Evolutionary conservation across 2,113 vertebrate genomes (phyloP), one percentile per base, ranked within the genome.

Genomic region (Hippocampus barbouri): DNA sequence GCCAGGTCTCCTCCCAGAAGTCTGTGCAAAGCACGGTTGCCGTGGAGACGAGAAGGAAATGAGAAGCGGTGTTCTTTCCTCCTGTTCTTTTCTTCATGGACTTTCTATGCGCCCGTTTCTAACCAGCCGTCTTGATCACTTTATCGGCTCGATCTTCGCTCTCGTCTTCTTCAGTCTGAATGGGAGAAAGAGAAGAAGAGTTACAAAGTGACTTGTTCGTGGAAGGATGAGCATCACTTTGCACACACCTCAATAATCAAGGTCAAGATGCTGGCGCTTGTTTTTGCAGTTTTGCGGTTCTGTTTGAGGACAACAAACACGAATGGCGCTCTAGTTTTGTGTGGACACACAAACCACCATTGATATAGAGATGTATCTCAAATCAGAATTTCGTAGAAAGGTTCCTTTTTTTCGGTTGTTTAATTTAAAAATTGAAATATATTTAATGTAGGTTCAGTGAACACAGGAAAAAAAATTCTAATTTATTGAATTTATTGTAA

Each of bases 21-120:
- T 78, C 80, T 85, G 81, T 81, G 88, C 71, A 81, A 88, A 86
- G 34, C 73, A 66, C 86, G 72, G 88, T 89, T 89, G 88, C 85
- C 85, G 66, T 90, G 84, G 89, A 87, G 87, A 89, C 85, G 78
- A 78, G 79, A 64, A 72, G 81, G 67, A 72, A 77, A 81, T 74
- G 86, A 84, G 81, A 72, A 74, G 79, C 73, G 71, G 75, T n/a
- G 53, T 38, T 86, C 72, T 62, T 70, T 47, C 30, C 61, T 72
- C 54, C 62, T 60, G 66, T n/a, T 65, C 54, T 43, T 67, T 65
- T 74, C 71, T 72, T 81, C 79, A 72, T 73, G 65, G 38, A 81
- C 80, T 80, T 73, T 80, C 70, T 41, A 25, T 68, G 72, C 66
- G 53, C 75, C 73, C 66, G 66, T 78, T 72, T 78, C 77, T 70